Evolutionary conservation across 2,113 vertebrate genomes (phyloP), one percentile per base, ranked within the genome.

Genomic region (Melanotaenia duboulayi): DNA sequence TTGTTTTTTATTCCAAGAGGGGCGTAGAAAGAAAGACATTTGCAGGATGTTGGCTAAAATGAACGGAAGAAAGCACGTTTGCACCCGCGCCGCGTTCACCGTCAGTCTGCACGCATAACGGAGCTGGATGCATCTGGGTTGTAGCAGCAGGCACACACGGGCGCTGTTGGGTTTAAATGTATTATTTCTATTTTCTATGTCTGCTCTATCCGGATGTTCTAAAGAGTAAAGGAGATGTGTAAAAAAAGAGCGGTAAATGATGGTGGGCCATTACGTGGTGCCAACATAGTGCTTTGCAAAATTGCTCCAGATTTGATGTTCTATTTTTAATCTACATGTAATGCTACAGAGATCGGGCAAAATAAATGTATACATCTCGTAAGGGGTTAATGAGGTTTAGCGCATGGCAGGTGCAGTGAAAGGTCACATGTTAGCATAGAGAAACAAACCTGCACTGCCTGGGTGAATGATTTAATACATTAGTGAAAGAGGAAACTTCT

Each of bases 121-220:
- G 72, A 76, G 65, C 57, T 57, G 72, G 71, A 50, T 80, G 86
- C 55, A 39, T 19, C 23, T 74, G 25, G 78, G 65, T 71, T 69
- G 77, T 64, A 65, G 71, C 67, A 35, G 60, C 66, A 42, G 51
- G 62, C 16, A 66, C 44, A 59, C 23, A 49, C 55, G 81, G 61
- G 65, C 52, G 72, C 55, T 22, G 80, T 24, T 19, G n/a, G 37
- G 32, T 81, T 44, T 59, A 55, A 56, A 42, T 20, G 24, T 17
- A 67, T 65, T 8, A 25, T 22, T 48, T 1, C 40, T 4, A 1
- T n/a, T 65, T 56, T 58, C 25, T 28, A 14, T 40, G 7, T 74
- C 19, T 58, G n/a, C 19, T 52, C 11, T 6, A 11, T 59, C 11
- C 24, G 19, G 63, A 25, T 69, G 63, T 37, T 44, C 9, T 25